Evolutionary conservation across 2,797 vertebrate genomes (phyloP), one percentile per base, ranked within the genome.

Genomic region (Pipistrellus pygmaeus): DNA sequence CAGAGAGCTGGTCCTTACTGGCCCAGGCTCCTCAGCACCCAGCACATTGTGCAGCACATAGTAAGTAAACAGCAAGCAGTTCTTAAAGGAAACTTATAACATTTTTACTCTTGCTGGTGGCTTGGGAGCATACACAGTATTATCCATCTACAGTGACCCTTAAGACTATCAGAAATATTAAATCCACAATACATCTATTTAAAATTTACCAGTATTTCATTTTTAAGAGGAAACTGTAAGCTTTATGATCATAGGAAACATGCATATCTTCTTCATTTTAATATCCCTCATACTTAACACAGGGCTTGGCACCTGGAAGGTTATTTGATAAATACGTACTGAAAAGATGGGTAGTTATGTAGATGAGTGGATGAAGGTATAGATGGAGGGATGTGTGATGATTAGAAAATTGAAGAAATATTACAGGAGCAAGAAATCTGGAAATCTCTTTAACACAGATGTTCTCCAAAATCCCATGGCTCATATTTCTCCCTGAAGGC

Each of bases 51-150:
- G 14, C 20, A 75, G 32, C 20, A 46, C 32, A 9, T 27, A 60
- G 21, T 51, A 72, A 78, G 32, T 85, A 68, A 92, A 68, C 15
- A 60, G 8, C 15, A 76, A 53, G 46, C 46, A 20, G 44, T 14
- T 57, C 69, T 94, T 71, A 15, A 72, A 86, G 87, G 25, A 89
- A 72, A 75, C 51, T 92, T 68, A 85, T 68, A 85, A 57, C 30
- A 76, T 73, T 14, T 73, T 62, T 41, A 35, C 3, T 35, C 55
- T 93, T 83, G 30, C 25, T 75, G 1, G 73, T 57, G 41, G 30
- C 57, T 51, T 8, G 15, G 23, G 25, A 82, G 53, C 48, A 1
- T 38, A 8, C 0, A 15, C 17, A 64, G 20, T 23, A 9, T 57
- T 82, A 23, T 17, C 7, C 68, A 66, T 55, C 23, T 62, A 25